phyloP scores from a whole-genome alignment of 2,888 invertebrate genomes.

The Drosophila prolongata region DNA sequence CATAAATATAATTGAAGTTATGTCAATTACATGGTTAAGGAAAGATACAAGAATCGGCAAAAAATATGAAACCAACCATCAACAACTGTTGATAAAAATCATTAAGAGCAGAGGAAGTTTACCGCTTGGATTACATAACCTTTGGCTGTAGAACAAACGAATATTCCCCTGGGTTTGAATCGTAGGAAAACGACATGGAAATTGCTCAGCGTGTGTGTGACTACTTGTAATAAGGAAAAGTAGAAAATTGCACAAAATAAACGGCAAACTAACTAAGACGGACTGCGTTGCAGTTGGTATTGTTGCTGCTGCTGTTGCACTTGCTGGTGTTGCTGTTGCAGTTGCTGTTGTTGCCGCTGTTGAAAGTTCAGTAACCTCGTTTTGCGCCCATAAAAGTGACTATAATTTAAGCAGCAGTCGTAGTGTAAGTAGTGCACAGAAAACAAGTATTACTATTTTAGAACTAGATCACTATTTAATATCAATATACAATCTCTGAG shows the following conservation, averaged over 20 bases:
- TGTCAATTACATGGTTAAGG: not conserved
- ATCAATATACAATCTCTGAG: too few species aligned
- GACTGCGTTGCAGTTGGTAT: conserved; percentile 9
- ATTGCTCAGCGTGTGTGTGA: conserved; percentile 15
- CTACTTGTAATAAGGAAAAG: conserved; percentile 27
- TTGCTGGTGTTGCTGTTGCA: conserved; percentile 6
- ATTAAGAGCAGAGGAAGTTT: not conserved
- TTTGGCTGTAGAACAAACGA: conserved; percentile 4
- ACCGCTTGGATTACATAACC: not conserved
- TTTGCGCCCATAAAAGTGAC: conserved; percentile 55
- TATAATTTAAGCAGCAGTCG: conserved; percentile 24
- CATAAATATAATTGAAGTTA: not conserved
- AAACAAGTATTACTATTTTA: not conserved
- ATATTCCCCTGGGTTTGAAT: not conserved
- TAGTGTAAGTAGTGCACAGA: not conserved
- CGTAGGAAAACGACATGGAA: conserved; percentile 27
- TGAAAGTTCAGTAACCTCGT: conserved; percentile 65
- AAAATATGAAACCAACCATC: too few species aligned
- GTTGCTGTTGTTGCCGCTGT: conserved; percentile 1
- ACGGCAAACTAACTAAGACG: conserved; percentile 33
- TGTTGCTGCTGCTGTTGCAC: conserved; percentile 9
- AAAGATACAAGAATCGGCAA: not conserved
- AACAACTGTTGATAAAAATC: not conserved
- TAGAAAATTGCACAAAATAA: conserved; percentile 44
- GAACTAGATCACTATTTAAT: too few species aligned